Base-by-base conservation (phyloP, 2,888 invertebrate genomes). In the Pediacus dermestoides region DNA sequence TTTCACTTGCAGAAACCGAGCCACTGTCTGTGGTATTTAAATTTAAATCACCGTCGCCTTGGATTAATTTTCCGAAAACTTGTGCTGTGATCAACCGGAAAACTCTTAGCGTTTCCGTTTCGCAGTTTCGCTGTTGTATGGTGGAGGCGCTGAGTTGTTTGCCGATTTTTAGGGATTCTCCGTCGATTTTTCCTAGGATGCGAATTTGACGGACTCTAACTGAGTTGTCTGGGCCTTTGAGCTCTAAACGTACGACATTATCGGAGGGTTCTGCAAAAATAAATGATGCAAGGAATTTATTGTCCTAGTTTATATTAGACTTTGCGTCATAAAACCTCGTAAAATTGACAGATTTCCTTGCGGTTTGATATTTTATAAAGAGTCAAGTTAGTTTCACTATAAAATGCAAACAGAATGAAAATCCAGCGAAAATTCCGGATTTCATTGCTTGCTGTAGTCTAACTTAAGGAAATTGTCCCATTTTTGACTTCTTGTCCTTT, bases 211-310 rank as follows among this genome's bases (percentile, higher is more conserved):
- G 80, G 13, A 95, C 82, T 13, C 96, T 78, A 37, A 95, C 76
- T 1, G 90, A 87, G 61, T 90, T 85, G 68, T 94, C 94, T 0
- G 92, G 88, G 0, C 96, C 95, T 62, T 91, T 89, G 35, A 95
- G 68, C 66, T 94, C 92, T 38, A 95, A 72, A 2, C 88, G 80
- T 25, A 94, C 74, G 2, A 81, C 64, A 63, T 76, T 48, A 61
- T 78, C 76, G 9, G 48, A 48, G 11, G 42, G 34, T 26, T 59
- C 61, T 53, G 40, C 26, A 52, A 48, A 13, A 44, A 40, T n/a
- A n/a, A n/a, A n/a, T n/a, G n/a, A n/a, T n/a, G n/a, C n/a, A n/a
- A n/a, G n/a, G n/a, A n/a, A 33, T 8, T 22, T 22, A n/a, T 30
- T 10, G 6, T 8, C 30, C 9, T 6, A 8, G 7, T 4, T 13